A percentile compares a stretch with the other conserved stretches of the same genome.
phyloP scores from a whole-genome alignment of 2,113 vertebrate genomes.

The Bothrops jararaca region DNA sequence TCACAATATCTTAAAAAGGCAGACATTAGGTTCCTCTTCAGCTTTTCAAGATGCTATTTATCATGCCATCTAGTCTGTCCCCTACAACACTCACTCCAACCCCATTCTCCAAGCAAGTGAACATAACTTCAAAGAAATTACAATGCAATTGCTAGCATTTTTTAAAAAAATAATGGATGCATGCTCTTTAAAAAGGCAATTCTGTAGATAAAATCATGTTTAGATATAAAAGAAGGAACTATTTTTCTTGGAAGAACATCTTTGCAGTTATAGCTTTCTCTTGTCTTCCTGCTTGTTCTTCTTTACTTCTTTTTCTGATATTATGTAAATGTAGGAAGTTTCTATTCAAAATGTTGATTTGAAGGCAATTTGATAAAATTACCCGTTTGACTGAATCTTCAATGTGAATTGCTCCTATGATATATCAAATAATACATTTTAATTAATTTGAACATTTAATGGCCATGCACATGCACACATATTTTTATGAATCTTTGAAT shows the following conservation, averaged over 20 bases:
- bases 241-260: background rate
- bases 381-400: background rate
- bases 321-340: background rate
- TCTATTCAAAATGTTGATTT: background rate
- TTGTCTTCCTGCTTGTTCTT: background rate
- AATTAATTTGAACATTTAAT: background rate
- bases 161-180: background rate
- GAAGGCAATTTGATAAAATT: background rate
- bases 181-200: background rate
- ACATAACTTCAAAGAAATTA: background rate
- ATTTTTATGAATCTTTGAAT: background rate
- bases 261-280: background rate
- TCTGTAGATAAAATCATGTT: background rate
- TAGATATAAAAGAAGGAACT: background rate
- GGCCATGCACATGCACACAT: background rate
- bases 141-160: background rate
- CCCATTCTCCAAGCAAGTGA: background rate
- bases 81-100: background rate
- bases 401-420: background rate
- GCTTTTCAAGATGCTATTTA: background rate
- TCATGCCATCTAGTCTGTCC: background rate
- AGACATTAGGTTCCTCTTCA: background rate
- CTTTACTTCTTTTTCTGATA: background rate
- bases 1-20: background rate
- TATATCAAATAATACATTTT: background rate